Base-by-base conservation (phyloP, 2,113 vertebrate species). In the Formicarius rufipectus region DNA sequence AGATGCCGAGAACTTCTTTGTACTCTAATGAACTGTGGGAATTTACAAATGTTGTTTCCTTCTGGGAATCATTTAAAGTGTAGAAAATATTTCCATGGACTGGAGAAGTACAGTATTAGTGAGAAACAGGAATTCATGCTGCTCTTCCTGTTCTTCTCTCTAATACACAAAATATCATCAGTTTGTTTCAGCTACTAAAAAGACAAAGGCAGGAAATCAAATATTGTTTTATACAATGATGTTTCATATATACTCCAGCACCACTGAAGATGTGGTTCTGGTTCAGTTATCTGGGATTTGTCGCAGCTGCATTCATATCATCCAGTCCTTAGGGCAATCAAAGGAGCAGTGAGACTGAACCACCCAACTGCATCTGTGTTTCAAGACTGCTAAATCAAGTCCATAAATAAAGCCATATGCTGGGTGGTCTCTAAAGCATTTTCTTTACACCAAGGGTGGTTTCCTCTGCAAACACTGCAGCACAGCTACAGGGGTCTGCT, bases 171-270 rank as follows among this genome's bases (percentile, higher is more conserved):
- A 93, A 81, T 33, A 87, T 67, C 8, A 30, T 39, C 2, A 85
- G 84, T 87, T 89, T 42, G 24, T 77, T 80, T 58, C 37, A 59
- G 67, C 81, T 81, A 79, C 45, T 71, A 68, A 80, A 86, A 94
- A 92, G 75, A 95, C 90, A 96, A 95, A 96, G 89, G 67, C 85
- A 96, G 94, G 84, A 97, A 95, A 84, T 73, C 2, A 77, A 95
- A 58, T 14, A 62, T 24, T 50, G 50, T 62, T 49, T 87, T 24
- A 62, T 58, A 49, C 55, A 23, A 33, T 53, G 47, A 59, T 60
- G 58, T 81, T 93, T 90, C 31, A 33, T 33, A 42, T n/a, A 47
- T 28, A 52, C 17, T 76, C 56, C 44, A 76, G 73, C 39, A 86
- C 4, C 59, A 62, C 22, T 35, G 59, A 71, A 50, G 31, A 64